Evolutionary conservation across 1,140 invertebrate genomes (phyloP).

Genomic region (Neuroterus valhalla): DNA sequence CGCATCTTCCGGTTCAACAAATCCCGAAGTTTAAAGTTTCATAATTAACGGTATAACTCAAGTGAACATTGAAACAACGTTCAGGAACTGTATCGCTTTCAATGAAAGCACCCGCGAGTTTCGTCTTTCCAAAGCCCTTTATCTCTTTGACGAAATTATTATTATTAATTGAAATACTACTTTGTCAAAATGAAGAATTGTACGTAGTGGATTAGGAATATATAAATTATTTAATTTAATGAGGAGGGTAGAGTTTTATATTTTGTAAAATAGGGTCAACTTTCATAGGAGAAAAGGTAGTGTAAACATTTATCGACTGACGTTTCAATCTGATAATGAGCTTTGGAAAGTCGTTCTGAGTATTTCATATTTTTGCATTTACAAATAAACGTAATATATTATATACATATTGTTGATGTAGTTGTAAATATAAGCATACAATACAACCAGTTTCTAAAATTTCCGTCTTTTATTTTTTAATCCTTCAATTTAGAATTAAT

Average conservation of each 20-base stretch:
- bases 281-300: conserved; percentile 16
- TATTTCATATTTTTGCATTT: conserved; percentile 26
- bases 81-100: conserved; percentile 62
- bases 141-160: conserved; percentile 17
- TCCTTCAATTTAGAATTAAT: background rate
- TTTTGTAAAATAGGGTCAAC: background rate
- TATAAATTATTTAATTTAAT: too few relatives aligned
- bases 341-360: conserved; percentile 18
- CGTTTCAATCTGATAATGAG: conserved; percentile 20
- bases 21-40: conserved; percentile 15
- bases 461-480: background rate
- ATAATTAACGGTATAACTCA: conserved; percentile 12
- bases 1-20: conserved; percentile 19
- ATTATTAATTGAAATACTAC: background rate
- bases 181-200: too few relatives aligned
- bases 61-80: conserved; percentile 27
- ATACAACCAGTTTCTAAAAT: conserved; percentile 21
- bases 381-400: conserved; percentile 5
- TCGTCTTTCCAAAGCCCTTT: conserved; percentile 27
- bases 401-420: conserved; percentile 16
- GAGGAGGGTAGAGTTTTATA: background rate
- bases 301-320: conserved; percentile 23
- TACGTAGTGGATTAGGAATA: too few relatives aligned
- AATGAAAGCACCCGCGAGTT: conserved; percentile 60
- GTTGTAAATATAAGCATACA: conserved; percentile 1